Conservation (phyloP, 2,888 invertebrate species). For the Dendrolimus houi region DNA sequence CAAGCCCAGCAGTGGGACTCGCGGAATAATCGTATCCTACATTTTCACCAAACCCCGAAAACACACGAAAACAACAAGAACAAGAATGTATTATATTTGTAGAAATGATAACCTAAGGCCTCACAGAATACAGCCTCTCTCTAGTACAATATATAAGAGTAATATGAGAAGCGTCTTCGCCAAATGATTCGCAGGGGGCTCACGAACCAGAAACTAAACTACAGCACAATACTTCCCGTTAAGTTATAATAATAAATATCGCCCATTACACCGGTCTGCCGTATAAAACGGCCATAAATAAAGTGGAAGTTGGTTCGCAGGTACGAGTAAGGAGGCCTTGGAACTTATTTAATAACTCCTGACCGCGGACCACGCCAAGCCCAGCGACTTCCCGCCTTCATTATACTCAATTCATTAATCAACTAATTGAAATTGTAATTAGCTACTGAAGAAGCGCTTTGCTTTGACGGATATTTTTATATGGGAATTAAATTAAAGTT, state of each 20-base stretch:
- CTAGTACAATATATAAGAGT: too few relatives aligned
- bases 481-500: too few relatives aligned
- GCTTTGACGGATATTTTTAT: not conserved
- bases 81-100: too few relatives aligned
- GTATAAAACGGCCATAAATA: constrained; percentile 1
- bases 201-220: not conserved
- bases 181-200: too few relatives aligned
- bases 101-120: too few relatives aligned
- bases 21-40: too few relatives aligned
- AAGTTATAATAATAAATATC: not conserved
- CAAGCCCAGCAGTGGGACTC: too few relatives aligned
- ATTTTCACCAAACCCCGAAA: too few relatives aligned
- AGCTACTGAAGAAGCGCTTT: not conserved
- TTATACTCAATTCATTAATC: not conserved
- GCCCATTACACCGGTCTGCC: not conserved
- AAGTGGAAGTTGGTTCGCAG: not conserved
- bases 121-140: too few relatives aligned
- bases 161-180: too few relatives aligned
- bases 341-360: not conserved
- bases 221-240: not conserved
- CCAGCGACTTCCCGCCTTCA: not conserved
- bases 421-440: not conserved
- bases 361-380: not conserved
- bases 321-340: not conserved
- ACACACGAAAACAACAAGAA: too few relatives aligned